These are phyloP conservation scores for Macrosoma leucophasiata DNA, from an alignment of 2,888 invertebrate species.

Conservation along the genomic window DNA sequence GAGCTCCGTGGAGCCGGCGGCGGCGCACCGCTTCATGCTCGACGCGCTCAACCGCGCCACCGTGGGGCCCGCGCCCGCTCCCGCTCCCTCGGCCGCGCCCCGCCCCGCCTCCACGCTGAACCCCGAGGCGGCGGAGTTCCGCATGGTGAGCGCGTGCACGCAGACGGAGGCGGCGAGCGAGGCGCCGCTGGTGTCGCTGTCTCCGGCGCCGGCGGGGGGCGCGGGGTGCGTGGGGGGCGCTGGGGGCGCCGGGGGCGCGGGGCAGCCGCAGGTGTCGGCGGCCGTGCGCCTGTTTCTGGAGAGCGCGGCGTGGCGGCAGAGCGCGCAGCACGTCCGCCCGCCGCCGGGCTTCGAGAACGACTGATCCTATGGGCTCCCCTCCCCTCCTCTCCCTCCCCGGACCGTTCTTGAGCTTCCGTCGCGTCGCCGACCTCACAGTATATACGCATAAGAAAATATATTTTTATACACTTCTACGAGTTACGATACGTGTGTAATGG, in stretches of 20 bases:
- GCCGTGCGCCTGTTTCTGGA: not conserved
- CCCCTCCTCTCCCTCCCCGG: too few relatives aligned
- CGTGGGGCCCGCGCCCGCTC: slow-evolving; percentile 15
- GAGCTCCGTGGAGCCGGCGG: slow-evolving; percentile 34
- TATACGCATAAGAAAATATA: too few relatives aligned
- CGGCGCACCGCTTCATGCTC: slow-evolving; percentile 48
- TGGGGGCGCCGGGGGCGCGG: too few relatives aligned
- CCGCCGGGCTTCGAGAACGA: too few relatives aligned
- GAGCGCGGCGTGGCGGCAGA: slow-evolving; percentile 1
- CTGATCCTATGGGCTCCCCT: too few relatives aligned
- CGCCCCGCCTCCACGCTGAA: slow-evolving; percentile 8
- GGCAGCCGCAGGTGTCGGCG: slow-evolving; percentile 11
- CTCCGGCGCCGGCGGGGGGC: too few relatives aligned
- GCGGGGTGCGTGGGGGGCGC: too few relatives aligned
- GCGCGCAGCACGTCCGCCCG: slow-evolving; percentile 14
- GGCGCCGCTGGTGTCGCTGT: slow-evolving; percentile 19
- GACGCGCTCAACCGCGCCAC: slow-evolving; percentile 36
- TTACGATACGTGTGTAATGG: too few relatives aligned
- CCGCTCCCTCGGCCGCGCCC: slow-evolving; percentile 3
- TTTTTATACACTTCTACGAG: too few relatives aligned
- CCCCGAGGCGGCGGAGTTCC: slow-evolving; percentile 15
- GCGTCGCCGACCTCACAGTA: too few relatives aligned
- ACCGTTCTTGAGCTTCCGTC: too few relatives aligned
- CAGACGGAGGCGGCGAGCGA: not conserved
- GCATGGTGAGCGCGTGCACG: slow-evolving; percentile 2